phyloP scores from a whole-genome alignment of 2,113 vertebrate species.

The Hippocampus zosterae region DNA sequence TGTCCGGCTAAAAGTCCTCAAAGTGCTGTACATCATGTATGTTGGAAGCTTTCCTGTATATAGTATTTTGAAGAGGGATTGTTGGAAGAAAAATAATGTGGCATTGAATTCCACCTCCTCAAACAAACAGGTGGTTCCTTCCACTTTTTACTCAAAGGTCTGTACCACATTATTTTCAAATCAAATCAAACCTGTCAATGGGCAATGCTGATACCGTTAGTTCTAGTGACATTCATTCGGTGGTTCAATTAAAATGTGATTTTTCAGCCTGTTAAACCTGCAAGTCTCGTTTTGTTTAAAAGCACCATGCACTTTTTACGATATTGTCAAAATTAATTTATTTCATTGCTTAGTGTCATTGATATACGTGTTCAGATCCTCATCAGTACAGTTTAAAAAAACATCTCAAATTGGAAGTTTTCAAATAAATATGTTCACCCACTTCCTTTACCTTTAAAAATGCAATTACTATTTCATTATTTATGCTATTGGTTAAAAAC shows the following conservation, averaged over 20 bases:
- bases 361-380: background rate
- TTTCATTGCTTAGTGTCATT: constrained; percentile 10
- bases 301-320: background rate
- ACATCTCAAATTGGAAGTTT: background rate
- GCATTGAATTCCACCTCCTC: background rate
- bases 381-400: background rate
- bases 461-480: constrained; percentile 27
- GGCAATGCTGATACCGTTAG: constrained; percentile 31
- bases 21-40: background rate
- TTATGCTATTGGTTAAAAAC: constrained; percentile 27
- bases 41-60: background rate
- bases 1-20: background rate
- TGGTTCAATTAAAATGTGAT: constrained; percentile 58
- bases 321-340: background rate
- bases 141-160: constrained; percentile 10
- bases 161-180: constrained; percentile 28
- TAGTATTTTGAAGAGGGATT: background rate
- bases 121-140: constrained; percentile 9
- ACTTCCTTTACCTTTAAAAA: constrained; percentile 19
- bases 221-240: constrained; percentile 41
- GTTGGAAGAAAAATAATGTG: background rate
- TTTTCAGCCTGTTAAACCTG: constrained; percentile 45
- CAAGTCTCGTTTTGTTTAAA: constrained; percentile 24
- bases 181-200: constrained; percentile 37
- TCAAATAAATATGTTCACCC: constrained; percentile 31